These are phyloP conservation scores for Drosophila pseudoananassae DNA, from an alignment of 1,140 invertebrate species.

Conservation along the genomic window DNA sequence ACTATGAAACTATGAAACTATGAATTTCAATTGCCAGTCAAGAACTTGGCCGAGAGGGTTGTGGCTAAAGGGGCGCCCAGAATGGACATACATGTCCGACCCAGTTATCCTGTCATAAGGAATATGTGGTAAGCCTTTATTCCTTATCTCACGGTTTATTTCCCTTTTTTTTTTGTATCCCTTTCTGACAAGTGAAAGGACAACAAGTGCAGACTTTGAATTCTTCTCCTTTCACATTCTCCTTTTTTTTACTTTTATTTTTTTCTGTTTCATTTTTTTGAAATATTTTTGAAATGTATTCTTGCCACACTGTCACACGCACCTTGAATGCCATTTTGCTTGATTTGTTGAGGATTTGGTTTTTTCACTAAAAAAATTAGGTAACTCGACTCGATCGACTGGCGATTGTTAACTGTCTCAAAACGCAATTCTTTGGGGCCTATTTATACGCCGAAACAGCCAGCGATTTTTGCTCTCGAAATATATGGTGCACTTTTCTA, in stretches of 20 bases:
- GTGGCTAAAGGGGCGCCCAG: background rate
- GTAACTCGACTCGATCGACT: constrained; percentile 15
- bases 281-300: background rate
- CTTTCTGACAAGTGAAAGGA: constrained; percentile 16
- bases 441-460: constrained; percentile 67
- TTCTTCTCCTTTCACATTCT: constrained; percentile 3
- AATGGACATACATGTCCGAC: background rate
- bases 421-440: constrained; percentile 70
- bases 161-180: background rate
- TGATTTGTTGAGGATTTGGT: constrained; percentile 5
- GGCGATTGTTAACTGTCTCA: constrained; percentile 68
- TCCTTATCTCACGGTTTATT: background rate
- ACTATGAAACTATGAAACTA: background rate
- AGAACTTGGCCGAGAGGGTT: background rate
- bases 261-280: background rate
- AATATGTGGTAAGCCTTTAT: background rate
- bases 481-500: constrained; percentile 48
- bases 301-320: constrained; percentile 44
- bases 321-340: constrained; percentile 76
- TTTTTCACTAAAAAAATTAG: constrained; percentile 46
- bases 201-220: constrained; percentile 8
- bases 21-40: constrained; percentile 9
- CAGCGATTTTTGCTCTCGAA: constrained; percentile 32
- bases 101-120: constrained; percentile 2
- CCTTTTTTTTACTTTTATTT: background rate